Evolutionary conservation across 2,888 invertebrate genomes (phyloP).

Genomic region (Nycteola revayana): DNA sequence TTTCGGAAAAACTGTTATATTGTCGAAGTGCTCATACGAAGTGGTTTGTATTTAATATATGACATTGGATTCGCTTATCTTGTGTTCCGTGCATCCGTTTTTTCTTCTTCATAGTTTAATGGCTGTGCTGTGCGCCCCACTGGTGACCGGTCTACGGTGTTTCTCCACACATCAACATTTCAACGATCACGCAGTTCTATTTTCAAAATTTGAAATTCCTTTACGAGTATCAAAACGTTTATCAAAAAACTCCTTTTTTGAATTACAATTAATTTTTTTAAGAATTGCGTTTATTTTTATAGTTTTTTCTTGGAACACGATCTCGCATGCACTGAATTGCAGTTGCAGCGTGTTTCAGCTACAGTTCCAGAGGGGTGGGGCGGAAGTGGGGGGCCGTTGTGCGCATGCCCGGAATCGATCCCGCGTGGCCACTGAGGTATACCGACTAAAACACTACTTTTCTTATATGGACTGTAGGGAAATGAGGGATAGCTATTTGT

Average conservation of each 20-base stretch:
- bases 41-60: slow-evolving; percentile 45
- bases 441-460: slow-evolving; percentile 45
- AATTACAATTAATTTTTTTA: neutral
- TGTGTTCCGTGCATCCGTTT: slow-evolving; percentile 55
- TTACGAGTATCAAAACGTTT: neutral
- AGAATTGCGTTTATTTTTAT: slow-evolving; percentile 45
- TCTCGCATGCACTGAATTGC: slow-evolving; percentile 76
- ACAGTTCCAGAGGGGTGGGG: slow-evolving; percentile 46
- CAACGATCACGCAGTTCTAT: slow-evolving; percentile 19
- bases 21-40: slow-evolving; percentile 61
- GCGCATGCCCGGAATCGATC: slow-evolving; percentile 80
- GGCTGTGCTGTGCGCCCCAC: slow-evolving; percentile 31
- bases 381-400: slow-evolving; percentile 44
- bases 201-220: slow-evolving; percentile 8
- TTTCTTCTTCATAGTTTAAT: slow-evolving; percentile 77
- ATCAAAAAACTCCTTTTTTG: slow-evolving; percentile 4
- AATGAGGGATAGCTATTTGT: slow-evolving; percentile 34
- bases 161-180: slow-evolving; percentile 28
- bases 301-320: slow-evolving; percentile 54
- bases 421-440: slow-evolving; percentile 63
- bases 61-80: slow-evolving; percentile 41
- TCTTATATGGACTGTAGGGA: slow-evolving; percentile 37
- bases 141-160: slow-evolving; percentile 30
- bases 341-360: slow-evolving; percentile 61
- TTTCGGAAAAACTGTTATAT: slow-evolving; percentile 44